Evolutionary conservation across 2,888 invertebrate genomes (phyloP).

Genomic region (Rhopalosiphum nymphaeae): DNA sequence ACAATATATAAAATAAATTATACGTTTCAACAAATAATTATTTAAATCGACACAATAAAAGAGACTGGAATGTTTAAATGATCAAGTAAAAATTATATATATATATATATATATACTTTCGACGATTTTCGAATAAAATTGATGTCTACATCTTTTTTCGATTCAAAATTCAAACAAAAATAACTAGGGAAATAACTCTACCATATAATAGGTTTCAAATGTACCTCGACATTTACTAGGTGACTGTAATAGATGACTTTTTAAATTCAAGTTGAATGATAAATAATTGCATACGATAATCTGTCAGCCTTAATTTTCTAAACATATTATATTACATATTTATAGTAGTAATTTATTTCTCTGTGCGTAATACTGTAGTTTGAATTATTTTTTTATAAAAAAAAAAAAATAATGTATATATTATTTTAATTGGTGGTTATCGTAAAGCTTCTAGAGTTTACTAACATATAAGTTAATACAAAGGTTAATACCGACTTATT

Average conservation of each 20-base stretch:
- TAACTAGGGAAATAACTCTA: background rate
- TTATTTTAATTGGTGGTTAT: background rate
- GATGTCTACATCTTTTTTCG: background rate
- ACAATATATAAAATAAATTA: constrained; percentile 6
- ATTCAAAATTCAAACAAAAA: background rate
- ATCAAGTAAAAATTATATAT: background rate
- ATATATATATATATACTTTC: background rate
- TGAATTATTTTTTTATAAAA: too few relatives aligned
- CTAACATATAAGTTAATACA: background rate
- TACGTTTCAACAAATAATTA: background rate
- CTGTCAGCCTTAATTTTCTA: background rate
- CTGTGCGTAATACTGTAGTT: background rate
- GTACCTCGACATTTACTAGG: background rate
- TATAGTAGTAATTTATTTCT: background rate
- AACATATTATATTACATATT: background rate
- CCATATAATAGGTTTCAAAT: background rate
- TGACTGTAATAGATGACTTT: background rate
- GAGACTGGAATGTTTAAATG: background rate
- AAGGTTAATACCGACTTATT: background rate
- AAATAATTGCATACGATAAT: background rate
- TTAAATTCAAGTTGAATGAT: background rate
- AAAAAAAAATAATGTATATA: background rate
- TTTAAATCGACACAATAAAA: background rate
- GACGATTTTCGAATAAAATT: background rate
- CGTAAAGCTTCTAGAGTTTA: background rate